Percentiles rank a stretch among this genome's conserved stretches.
Conservation (phyloP, 2,113 vertebrate species). For the Protomyctophum bolini region DNA sequence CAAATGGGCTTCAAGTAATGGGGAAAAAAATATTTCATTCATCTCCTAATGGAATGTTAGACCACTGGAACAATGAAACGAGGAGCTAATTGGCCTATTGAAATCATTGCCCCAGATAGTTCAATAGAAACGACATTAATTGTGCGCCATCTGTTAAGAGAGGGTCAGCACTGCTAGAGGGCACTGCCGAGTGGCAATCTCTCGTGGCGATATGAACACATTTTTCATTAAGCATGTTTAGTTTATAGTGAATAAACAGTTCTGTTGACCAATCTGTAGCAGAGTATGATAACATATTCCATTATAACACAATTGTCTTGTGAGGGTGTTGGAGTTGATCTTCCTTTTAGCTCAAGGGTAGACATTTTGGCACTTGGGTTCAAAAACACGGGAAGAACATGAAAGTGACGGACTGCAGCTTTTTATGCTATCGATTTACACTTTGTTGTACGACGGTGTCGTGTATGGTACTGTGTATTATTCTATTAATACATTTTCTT, state of each 20-base stretch:
- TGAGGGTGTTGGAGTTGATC: too few species aligned
- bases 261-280: too few species aligned
- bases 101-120: conserved; percentile 48
- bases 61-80: conserved; percentile 46
- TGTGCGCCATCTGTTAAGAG: conserved; percentile 34
- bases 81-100: conserved; percentile 48
- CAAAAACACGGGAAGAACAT: too few species aligned
- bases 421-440: too few species aligned
- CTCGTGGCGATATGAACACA: conserved; percentile 28
- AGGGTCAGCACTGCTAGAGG: conserved; percentile 43
- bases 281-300: too few species aligned
- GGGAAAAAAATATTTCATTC: conserved; percentile 33
- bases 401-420: too few species aligned
- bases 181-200: conserved; percentile 35
- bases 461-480: too few species aligned
- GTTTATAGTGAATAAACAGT: too few species aligned
- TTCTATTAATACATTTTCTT: neutral
- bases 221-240: conserved; percentile 6
- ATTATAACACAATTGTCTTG: too few species aligned
- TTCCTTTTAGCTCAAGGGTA: too few species aligned
- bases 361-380: too few species aligned
- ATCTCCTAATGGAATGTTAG: conserved; percentile 40
- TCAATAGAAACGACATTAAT: conserved; percentile 41
- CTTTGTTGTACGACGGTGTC: too few species aligned
- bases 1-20: conserved; percentile 45